Conservation (phyloP, 2,888 invertebrate species). For the Bombylius discolor region DNA sequence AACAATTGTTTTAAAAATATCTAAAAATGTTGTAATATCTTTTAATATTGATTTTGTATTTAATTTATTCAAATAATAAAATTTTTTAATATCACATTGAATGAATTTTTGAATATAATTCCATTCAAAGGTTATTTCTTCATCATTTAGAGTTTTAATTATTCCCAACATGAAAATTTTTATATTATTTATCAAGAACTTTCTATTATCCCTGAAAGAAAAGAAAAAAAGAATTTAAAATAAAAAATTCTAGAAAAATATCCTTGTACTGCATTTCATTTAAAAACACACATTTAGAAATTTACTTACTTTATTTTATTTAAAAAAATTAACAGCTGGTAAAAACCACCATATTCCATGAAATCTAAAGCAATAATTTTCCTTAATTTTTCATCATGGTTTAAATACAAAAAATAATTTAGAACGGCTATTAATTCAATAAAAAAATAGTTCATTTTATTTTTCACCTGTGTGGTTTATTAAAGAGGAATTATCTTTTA, state of each 20-base stretch:
- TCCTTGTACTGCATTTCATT: no score
- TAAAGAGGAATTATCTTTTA: no score
- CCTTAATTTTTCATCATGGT: background rate
- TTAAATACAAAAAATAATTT: background rate
- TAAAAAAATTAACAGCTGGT: background rate
- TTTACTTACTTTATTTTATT: background rate
- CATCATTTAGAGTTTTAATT: background rate
- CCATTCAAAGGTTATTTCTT: background rate
- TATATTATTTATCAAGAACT: background rate
- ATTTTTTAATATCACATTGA: background rate
- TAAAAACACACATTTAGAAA: background rate
- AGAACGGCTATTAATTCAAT: background rate
- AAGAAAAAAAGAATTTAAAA: background rate
- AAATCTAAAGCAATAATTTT: background rate
- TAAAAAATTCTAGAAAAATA: background rate
- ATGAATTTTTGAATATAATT: background rate
- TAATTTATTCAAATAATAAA: background rate
- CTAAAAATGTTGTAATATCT: background rate
- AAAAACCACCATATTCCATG: background rate
- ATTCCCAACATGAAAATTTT: background rate
- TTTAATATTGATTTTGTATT: background rate
- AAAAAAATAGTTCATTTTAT: background rate
- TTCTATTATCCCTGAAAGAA: background rate
- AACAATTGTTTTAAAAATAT: background rate
- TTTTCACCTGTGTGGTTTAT: no score